These are phyloP conservation scores for Malthinus flaveolus DNA, from an alignment of 2,888 invertebrate species.

Conservation along the genomic window DNA sequence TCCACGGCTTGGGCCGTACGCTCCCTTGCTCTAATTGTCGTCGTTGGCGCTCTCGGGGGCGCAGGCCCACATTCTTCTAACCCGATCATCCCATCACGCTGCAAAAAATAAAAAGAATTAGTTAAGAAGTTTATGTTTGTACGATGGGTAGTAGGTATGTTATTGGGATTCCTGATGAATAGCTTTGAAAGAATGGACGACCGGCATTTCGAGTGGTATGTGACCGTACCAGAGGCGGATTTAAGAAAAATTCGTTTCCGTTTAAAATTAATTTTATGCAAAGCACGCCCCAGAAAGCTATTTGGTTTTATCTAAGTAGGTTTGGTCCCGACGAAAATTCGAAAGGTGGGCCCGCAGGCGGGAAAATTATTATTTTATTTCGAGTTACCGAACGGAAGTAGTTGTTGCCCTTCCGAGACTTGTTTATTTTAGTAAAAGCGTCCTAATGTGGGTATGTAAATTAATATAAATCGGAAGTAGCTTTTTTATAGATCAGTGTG, in stretches of 20 bases:
- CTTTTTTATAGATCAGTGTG: slow-evolving; percentile 8
- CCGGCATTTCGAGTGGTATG: slow-evolving; percentile 28
- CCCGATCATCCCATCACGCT: slow-evolving; percentile 59
- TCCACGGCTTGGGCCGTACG: slow-evolving; percentile 58
- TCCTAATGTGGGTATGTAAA: too few relatives aligned
- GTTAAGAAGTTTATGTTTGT: slow-evolving; percentile 21
- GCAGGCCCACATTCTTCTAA: slow-evolving; percentile 56
- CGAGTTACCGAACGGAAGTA: too few relatives aligned
- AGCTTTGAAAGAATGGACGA: slow-evolving; percentile 27
- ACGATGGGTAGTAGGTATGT: slow-evolving; percentile 21
- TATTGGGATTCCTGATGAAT: slow-evolving; percentile 31
- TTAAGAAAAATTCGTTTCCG: background rate
- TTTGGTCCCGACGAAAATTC: too few relatives aligned
- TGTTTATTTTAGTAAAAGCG: too few relatives aligned
- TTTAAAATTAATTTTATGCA: too few relatives aligned
- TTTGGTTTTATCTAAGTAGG: too few relatives aligned
- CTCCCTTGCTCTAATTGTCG: slow-evolving; percentile 46
- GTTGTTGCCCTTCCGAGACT: too few relatives aligned
- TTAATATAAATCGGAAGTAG: too few relatives aligned
- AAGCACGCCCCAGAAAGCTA: too few relatives aligned
- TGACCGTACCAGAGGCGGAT: slow-evolving; percentile 19
- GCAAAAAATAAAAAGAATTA: slow-evolving; percentile 32
- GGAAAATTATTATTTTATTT: too few relatives aligned
- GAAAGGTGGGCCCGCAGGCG: too few relatives aligned
- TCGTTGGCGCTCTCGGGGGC: slow-evolving; percentile 51